Evolutionary conservation across 1,140 invertebrate genomes (phyloP), one percentile per base, ranked within the genome.

Genomic region (Drosophila dunni): DNA sequence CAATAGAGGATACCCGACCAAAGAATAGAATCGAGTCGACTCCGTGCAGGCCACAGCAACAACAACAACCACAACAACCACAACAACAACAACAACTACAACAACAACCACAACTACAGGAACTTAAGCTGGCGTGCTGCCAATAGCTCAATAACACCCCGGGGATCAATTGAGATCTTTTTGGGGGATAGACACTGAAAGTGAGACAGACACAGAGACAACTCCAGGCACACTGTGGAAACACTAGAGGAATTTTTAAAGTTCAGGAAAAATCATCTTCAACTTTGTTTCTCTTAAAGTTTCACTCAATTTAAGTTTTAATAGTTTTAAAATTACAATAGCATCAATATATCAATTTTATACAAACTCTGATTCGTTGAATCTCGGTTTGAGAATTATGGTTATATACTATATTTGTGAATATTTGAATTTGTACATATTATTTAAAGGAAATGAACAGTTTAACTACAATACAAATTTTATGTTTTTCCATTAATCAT

Each of bases 101-200:
- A 13, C 40, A n/a, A 48, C 34, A 42, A 15, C 9, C 3, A 44
- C 36, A 40, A 10, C n/a, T 6, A 17, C 44, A 61, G 29, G 24
- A 62, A 40, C n/a, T 67, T 38, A 36, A 34, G 54, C 51, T 84
- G 81, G 81, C 81, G 76, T 81, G 78, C 74, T 81, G 81, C 81
- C 82, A 85, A 85, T 81, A 85, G 81, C 82, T 85, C 82, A 86
- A 85, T 85, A 85, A 86, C 81, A 85, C 82, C 82, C 82, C 82
- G 75, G 81, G 81, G 78, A 85, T 83, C 81, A 85, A 85, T 86
- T 85, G 82, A 84, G 81, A 85, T 85, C 78, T 81, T 75, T 85
- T 81, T 78, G 58, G 78, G 74, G 82, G 82, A 85, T 85, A 85
- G 81, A 40, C 75, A 7, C 44, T n/a, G 42, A 44, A 40, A 46